phyloP scores from a whole-genome alignment of 2,888 invertebrate species.

The Erynnis tages region DNA sequence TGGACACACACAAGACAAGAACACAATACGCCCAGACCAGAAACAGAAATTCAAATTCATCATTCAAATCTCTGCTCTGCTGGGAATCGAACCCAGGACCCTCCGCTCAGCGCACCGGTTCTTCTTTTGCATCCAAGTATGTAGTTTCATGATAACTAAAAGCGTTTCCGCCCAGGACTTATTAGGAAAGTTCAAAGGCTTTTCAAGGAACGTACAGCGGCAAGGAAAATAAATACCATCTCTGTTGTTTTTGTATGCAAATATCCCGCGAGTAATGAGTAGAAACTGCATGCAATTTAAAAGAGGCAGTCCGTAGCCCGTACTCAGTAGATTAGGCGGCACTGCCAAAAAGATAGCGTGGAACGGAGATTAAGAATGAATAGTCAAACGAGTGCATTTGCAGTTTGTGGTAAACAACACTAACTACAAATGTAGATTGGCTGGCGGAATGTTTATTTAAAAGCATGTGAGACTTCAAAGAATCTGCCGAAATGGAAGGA shows the following conservation, averaged over 20 bases:
- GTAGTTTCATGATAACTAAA: conserved; percentile 9
- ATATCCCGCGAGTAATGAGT: conserved; percentile 64
- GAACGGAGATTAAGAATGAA: conserved; percentile 65
- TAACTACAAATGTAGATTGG: conserved; percentile 48
- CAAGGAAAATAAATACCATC: conserved; percentile 39
- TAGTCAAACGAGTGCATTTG: conserved; percentile 63
- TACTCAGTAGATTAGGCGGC: conserved; percentile 52
- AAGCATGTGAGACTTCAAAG: conserved; percentile 13
- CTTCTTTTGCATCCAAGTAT: neutral
- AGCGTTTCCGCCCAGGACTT: conserved; percentile 17
- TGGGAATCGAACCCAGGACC: too few relatives aligned
- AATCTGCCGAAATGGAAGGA: conserved; percentile 28
- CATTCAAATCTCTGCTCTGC: too few relatives aligned
- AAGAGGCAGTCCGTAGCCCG: conserved; percentile 45
- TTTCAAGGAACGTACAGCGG: conserved; percentile 30
- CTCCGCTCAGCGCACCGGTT: too few relatives aligned
- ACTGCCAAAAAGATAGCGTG: conserved; percentile 70
- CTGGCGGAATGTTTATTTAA: conserved; percentile 47
- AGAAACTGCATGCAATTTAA: conserved; percentile 69
- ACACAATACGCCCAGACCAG: too few relatives aligned
- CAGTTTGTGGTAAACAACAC: conserved; percentile 44
- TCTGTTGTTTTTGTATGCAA: conserved; percentile 58
- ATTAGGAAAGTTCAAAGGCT: conserved; percentile 28
- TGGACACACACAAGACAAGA: too few relatives aligned
- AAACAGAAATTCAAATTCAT: too few relatives aligned